phyloP scores from a whole-genome alignment of 2,113 vertebrate species.

The Antigone vipio region DNA sequence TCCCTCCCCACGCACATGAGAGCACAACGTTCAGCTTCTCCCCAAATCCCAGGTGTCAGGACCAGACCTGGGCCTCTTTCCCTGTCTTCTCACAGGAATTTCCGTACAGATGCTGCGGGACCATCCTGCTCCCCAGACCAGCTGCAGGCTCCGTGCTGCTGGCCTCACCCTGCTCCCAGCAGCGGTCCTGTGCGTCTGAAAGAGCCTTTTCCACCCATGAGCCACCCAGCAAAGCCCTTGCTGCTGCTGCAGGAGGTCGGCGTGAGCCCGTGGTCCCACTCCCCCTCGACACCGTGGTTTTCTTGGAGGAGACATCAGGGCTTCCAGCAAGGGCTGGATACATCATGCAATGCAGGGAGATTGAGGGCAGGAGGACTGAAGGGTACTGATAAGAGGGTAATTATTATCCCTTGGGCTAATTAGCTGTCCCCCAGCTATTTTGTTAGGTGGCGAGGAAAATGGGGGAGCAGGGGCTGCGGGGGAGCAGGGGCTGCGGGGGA shows the following conservation, averaged over 20 bases:
- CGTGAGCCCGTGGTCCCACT: accelerated
- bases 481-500: neutral
- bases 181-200: accelerated
- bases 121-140: accelerated
- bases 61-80: neutral
- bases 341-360: accelerated
- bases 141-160: accelerated
- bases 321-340: neutral
- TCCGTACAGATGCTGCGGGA: accelerated
- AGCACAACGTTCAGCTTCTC: neutral
- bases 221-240: neutral
- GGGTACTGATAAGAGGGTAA: accelerated
- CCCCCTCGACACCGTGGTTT: accelerated
- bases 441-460: accelerated
- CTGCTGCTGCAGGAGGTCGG: neutral
- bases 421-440: neutral
- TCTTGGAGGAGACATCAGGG: neutral
- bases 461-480: neutral
- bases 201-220: neutral
- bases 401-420: neutral
- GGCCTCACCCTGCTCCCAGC: neutral
- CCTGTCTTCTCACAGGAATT: neutral
- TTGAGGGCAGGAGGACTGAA: neutral
- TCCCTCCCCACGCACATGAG: accelerated
- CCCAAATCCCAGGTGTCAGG: accelerated